Conservation (phyloP, 64 coral and sea anemone genomes). For the Acropora tenuis region DNA sequence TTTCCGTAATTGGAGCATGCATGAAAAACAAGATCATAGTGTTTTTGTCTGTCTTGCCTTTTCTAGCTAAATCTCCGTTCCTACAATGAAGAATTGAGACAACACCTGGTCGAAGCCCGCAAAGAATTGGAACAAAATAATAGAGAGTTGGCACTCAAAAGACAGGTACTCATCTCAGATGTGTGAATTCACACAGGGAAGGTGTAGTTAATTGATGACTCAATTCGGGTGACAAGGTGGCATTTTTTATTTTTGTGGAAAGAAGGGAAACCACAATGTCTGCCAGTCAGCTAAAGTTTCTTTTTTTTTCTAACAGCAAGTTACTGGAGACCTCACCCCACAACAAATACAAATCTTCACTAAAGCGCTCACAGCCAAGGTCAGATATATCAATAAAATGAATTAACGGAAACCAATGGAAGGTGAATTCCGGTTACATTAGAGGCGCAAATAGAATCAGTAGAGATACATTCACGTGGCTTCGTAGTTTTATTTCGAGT, state of each 20-base stretch:
- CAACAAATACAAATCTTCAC: conserved; percentile 64
- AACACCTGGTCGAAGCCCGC: conserved; percentile 62
- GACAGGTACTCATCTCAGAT: conserved; percentile 20
- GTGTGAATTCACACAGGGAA: no score
- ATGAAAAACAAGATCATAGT: neutral
- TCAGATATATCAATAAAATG: neutral
- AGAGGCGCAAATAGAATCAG: no score
- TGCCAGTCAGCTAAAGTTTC: neutral
- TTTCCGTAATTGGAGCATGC: neutral
- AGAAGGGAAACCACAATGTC: no score
- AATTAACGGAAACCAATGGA: no score
- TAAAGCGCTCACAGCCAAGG: conserved; percentile 57
- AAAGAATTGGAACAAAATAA: conserved; percentile 57
- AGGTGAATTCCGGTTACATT: no score
- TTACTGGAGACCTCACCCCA: conserved; percentile 46
- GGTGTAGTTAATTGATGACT: no score
- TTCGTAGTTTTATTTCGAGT: neutral
- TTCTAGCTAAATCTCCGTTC: conserved; percentile 59
- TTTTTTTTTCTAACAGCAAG: neutral
- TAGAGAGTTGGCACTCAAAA: conserved; percentile 41
- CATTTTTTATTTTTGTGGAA: no score
- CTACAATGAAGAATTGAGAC: conserved; percentile 61
- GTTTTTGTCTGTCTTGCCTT: neutral
- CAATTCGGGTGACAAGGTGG: no score
- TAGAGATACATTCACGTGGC: neutral